Evolutionary conservation across 2,113 vertebrate genomes (phyloP), one percentile per base, ranked within the genome.

Genomic region (Dipodomys spectabilis): DNA sequence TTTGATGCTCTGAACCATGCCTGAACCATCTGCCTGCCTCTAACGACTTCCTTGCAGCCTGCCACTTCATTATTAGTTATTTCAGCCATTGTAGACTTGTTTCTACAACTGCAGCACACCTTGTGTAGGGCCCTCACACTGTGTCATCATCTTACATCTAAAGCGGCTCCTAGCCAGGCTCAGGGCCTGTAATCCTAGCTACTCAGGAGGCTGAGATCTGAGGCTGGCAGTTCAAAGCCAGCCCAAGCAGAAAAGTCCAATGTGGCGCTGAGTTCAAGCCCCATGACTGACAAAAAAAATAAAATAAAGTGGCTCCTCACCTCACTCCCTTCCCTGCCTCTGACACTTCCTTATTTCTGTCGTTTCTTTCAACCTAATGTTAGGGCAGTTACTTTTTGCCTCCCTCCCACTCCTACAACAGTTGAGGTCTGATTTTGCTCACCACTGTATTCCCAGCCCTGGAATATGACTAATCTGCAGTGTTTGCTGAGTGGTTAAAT

Each of bases 321-420:
- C 20, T 78, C 28, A 20, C 53, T 45, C 53, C 81, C 71, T 90
- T 69, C 15, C 62, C 20, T 32, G 18, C 10, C 79, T 45, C 32
- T 18, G 30, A 44, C 73, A 88, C 62, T 67, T 71, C 81, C 4
- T 32, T 67, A 80, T 60, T 64, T 77, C 27, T 32, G 25, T 64
- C 73, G 27, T 88, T 71, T 86, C 25, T 82, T 82, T 94, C 62
- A 22, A 18, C n/a, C 39, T 39, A 71, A 86, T 32, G 65, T 62
- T 35, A 19, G 25, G 15, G 9, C 45, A 25, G 32, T 39, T 64
- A 62, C 53, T 82, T 64, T 69, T 30, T 71, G 6, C 64, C 82
- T 92, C 30, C 60, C 64, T 45, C 64, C 64, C 45, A 28, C 44
- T 39, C 49, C 53, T 22, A 65, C 7, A 9, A 82, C 53, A 87